Base-by-base conservation (phyloP, 2,113 vertebrate genomes). In the Cichladusa arquata region DNA sequence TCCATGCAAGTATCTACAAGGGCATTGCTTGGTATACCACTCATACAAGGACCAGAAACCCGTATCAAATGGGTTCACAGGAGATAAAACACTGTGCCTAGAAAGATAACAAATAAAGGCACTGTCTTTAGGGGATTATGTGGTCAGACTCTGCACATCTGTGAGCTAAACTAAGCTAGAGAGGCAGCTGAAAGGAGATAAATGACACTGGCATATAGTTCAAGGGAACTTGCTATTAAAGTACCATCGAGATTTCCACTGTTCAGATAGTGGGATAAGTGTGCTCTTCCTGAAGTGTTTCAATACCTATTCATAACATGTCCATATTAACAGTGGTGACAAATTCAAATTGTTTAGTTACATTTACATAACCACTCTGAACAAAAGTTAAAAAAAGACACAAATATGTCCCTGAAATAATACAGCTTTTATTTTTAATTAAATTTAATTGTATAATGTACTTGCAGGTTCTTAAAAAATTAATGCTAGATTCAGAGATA, bases 91-190 rank as follows among this genome's bases (percentile, higher is more conserved):
- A 29, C 70, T 78, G n/a, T 42, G 79, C 29, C 33, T 6, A 9
- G 40, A 36, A 94, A 90, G 74, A 88, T 86, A 94, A 93, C 50
- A 83, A 74, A 90, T 24, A 61, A 54, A 90, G 83, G 65, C 19
- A 67, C 64, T 62, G 36, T 77, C 58, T 95, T 88, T 48, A 29
- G 31, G 64, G 71, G 71, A 90, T 96, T 90, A 92, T 64, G 51
- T 87, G 38, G 31, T 54, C 33, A 87, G 38, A 81, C 22, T 45
- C 60, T 31, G 47, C 24, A 14, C 50, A 47, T 57, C 51, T 13
- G 6, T 48, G 54, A 90, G 60, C 79, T 83, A 62, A 85, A 86
- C 48, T 70, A 58, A 82, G 81, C 89, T 38, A 53, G 31, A 54
- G 66, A 26, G 7, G 28, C 84, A 83, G 66, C 28, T 70, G 54